These are phyloP conservation scores for Montipora sp. DNA, from an alignment of 64 coral and sea anemone species.

Conservation along the genomic window DNA sequence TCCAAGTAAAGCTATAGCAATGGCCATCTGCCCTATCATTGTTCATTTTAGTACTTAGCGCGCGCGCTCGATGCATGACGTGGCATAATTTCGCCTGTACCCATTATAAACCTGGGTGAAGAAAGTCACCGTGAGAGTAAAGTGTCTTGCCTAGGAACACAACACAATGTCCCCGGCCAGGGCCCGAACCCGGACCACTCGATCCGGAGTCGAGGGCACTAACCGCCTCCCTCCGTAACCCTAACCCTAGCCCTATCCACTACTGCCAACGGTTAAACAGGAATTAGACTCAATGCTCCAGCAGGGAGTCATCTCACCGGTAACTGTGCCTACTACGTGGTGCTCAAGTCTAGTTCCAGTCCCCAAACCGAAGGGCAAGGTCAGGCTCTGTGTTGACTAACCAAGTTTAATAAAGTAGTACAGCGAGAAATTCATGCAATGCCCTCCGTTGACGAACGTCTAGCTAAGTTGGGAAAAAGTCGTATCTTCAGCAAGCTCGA, in stretches of 20 bases:
- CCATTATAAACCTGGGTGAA: too few species aligned
- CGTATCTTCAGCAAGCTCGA: constrained; percentile 35
- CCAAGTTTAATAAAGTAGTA: not conserved
- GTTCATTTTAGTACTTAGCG: too few species aligned
- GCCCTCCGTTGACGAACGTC: constrained; percentile 44
- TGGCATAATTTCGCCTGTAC: too few species aligned
- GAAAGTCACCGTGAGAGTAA: too few species aligned
- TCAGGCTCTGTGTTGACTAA: constrained; percentile 14
- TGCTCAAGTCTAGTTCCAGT: constrained; percentile 31
- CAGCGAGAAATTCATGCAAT: constrained; percentile 21
- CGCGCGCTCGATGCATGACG: too few species aligned
- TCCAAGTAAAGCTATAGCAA: too few species aligned
- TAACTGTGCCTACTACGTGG: constrained; percentile 40
- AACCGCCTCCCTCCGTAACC: too few species aligned
- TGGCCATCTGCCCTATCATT: too few species aligned
- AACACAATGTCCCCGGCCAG: too few species aligned
- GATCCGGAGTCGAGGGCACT: too few species aligned
- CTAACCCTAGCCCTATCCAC: not conserved
- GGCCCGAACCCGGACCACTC: too few species aligned
- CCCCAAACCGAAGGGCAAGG: constrained; percentile 46
- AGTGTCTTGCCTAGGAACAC: too few species aligned
- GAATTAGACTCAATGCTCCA: constrained; percentile 56
- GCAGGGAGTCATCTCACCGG: constrained; percentile 58
- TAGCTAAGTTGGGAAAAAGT: constrained; percentile 21
- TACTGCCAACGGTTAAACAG: constrained; percentile 57